Evolutionary conservation across 2,113 vertebrate species (phyloP).

Genomic region (Perccottus glenii): DNA sequence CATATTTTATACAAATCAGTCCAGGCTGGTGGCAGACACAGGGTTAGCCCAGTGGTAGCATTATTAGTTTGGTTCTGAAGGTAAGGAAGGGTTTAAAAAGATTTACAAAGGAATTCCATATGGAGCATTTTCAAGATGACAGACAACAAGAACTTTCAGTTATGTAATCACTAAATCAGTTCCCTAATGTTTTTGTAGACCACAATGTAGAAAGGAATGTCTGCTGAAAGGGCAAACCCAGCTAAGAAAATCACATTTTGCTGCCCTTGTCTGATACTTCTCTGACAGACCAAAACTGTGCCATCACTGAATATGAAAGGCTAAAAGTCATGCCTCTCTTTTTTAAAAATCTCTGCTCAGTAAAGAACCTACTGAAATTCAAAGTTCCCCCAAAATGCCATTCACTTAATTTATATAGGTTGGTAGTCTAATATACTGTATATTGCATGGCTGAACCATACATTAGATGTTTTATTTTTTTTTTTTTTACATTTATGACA

Average conservation of each 20-base stretch:
- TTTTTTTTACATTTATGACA: too few relatives aligned
- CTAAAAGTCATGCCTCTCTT: too few relatives aligned
- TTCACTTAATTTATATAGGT: too few relatives aligned
- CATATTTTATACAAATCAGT: conserved; percentile 66
- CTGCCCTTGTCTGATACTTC: background rate
- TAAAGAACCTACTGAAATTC: background rate
- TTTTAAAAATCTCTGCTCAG: background rate
- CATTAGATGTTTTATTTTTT: too few relatives aligned
- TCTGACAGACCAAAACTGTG: background rate
- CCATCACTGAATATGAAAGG: background rate
- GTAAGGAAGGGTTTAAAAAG: conserved; percentile 57
- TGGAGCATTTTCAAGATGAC: conserved; percentile 42
- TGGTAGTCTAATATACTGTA: too few relatives aligned
- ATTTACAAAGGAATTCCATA: conserved; percentile 47
- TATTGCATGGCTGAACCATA: too few relatives aligned
- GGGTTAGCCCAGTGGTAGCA: conserved; percentile 30
- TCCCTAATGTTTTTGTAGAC: too few relatives aligned
- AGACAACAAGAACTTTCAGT: conserved; percentile 28
- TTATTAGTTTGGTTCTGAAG: conserved; percentile 60
- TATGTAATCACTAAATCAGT: background rate
- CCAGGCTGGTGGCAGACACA: conserved; percentile 28
- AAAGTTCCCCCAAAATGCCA: too few relatives aligned
- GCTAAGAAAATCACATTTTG: background rate
- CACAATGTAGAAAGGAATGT: too few relatives aligned
- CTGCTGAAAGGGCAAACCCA: background rate